Evolutionary conservation across 2,113 vertebrate genomes (phyloP).

Genomic region (Rhea pennata): DNA sequence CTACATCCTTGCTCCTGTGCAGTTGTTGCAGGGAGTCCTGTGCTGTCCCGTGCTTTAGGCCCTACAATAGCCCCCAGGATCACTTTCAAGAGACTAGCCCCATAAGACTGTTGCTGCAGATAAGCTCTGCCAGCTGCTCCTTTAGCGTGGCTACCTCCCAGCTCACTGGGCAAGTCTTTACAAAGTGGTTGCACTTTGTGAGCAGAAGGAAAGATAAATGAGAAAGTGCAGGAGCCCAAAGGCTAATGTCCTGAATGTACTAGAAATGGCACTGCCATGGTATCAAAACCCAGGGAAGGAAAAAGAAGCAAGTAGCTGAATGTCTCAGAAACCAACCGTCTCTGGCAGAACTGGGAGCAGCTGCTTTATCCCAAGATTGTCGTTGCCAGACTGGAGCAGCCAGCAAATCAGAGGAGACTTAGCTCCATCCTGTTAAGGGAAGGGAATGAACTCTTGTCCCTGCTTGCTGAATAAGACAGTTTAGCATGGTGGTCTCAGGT

Average conservation of each 20-base stretch:
- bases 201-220: background rate
- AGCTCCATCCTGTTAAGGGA: background rate
- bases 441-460: background rate
- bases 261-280: background rate
- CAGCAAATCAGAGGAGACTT: background rate
- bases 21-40: background rate
- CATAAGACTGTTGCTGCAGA: rapidly evolving
- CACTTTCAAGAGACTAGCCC: rapidly evolving
- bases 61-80: rapidly evolving
- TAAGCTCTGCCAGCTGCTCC: background rate
- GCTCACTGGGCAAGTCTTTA: background rate
- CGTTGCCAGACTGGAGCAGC: background rate
- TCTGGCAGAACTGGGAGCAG: background rate
- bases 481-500: background rate
- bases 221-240: rapidly evolving
- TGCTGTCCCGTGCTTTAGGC: no score
- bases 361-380: rapidly evolving
- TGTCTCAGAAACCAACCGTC: background rate
- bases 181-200: background rate
- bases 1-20: rapidly evolving
- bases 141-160: background rate
- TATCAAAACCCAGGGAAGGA: rapidly evolving
- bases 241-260: background rate
- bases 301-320: rapidly evolving
- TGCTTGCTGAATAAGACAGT: background rate